A percentile compares a stretch with the other conserved stretches of the same genome.
Conservation (phyloP, 2,113 vertebrate species). For the Penelope pileata region DNA sequence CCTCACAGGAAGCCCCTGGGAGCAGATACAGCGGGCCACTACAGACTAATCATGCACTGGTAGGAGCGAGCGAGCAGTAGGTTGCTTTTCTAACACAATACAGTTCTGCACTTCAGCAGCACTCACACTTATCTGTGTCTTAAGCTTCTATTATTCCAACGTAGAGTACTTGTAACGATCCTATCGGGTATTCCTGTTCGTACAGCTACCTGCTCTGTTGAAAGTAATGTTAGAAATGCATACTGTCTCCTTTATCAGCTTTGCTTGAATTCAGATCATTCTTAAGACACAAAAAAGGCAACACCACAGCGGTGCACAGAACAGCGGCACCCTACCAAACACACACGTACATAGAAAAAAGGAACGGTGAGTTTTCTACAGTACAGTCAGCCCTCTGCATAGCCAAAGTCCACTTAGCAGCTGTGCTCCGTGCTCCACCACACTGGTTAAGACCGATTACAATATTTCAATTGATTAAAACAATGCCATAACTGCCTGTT, state of each 20-base stretch:
- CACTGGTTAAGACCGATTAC: neutral
- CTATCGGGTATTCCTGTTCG: neutral
- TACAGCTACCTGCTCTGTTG: neutral
- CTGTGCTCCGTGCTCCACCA: neutral
- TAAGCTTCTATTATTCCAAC: neutral
- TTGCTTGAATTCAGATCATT: neutral
- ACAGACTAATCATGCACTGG: accelerated
- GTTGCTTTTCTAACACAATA: neutral
- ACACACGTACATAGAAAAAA: accelerated
- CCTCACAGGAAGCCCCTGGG: neutral
- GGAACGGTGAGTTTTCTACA: accelerated
- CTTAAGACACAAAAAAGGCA: neutral
- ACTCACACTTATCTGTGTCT: neutral
- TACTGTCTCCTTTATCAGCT: neutral
- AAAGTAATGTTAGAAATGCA: accelerated
- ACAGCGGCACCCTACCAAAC: too few species aligned
- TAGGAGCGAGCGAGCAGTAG: accelerated
- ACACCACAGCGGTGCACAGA: neutral
- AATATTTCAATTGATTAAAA: neutral
- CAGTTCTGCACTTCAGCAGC: neutral
- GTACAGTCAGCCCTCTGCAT: neutral
- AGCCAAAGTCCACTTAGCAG: neutral
- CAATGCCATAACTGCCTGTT: neutral
- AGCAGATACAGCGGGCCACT: neutral
- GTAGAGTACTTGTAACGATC: neutral